Percentiles rank a stretch among this genome's conserved stretches.
Conservation (phyloP, 2,888 invertebrate genomes). For the Drosophila kokeensis region DNA sequence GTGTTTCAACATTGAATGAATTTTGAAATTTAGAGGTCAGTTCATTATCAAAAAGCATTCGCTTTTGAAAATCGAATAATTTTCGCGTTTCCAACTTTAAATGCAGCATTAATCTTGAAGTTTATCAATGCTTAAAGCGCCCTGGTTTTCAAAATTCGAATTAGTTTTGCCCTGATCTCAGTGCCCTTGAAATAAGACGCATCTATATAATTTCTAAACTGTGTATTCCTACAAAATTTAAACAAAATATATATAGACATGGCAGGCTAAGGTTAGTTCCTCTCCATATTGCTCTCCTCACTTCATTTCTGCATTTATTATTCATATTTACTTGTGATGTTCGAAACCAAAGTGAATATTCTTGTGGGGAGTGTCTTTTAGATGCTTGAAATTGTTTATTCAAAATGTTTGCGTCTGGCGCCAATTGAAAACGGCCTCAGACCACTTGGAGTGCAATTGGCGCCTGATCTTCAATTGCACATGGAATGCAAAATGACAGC, state of each 20-base stretch:
- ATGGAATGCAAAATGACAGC: constrained; percentile 45
- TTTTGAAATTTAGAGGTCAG: neutral
- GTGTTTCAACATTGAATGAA: neutral
- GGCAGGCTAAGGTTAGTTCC: constrained; percentile 7
- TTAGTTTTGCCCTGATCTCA: neutral
- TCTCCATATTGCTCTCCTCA: neutral
- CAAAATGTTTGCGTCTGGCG: constrained; percentile 50
- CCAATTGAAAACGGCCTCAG: constrained; percentile 39
- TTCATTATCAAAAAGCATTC: neutral
- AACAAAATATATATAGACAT: neutral
- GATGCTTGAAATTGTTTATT: constrained; percentile 49
- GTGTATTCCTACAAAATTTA: neutral
- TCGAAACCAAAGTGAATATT: constrained; percentile 8
- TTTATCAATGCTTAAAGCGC: neutral
- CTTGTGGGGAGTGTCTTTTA: constrained; percentile 30
- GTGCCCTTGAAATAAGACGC: neutral
- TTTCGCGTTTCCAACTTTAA: neutral
- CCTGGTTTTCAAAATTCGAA: neutral
- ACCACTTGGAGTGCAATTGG: constrained; percentile 46
- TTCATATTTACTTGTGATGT: constrained; percentile 4
- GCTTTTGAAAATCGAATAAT: neutral
- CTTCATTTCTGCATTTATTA: neutral
- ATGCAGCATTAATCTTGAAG: neutral
- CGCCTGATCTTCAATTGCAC: constrained; percentile 54
- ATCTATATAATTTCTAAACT: neutral